These are phyloP conservation scores for Nixonia krombeini DNA, from an alignment of 1,140 invertebrate genomes.

Conservation along the genomic window DNA sequence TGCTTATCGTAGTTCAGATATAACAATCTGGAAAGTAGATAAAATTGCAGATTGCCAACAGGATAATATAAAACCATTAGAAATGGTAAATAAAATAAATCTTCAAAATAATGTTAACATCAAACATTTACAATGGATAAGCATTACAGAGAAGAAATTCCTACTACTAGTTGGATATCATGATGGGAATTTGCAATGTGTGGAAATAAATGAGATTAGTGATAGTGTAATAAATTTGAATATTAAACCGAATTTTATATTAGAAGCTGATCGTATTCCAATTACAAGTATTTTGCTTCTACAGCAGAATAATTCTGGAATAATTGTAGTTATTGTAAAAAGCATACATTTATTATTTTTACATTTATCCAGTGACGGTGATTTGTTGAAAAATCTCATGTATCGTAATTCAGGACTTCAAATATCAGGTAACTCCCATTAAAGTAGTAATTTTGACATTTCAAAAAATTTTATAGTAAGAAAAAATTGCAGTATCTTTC, in stretches of 20 bases:
- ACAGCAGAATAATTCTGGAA: constrained; percentile 12
- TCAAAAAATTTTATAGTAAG: background rate
- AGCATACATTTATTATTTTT: constrained; percentile 46
- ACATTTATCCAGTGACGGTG: constrained; percentile 24
- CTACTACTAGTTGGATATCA: constrained; percentile 58
- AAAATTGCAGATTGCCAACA: constrained; percentile 33
- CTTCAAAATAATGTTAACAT: constrained; percentile 44
- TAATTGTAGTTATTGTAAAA: constrained; percentile 51
- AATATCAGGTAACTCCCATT: constrained; percentile 51
- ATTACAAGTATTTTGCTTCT: constrained; percentile 46
- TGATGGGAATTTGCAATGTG: constrained; percentile 54
- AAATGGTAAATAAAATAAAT: constrained; percentile 40
- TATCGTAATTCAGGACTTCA: constrained; percentile 42
- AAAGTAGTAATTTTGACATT: constrained; percentile 2
- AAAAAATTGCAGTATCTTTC: background rate
- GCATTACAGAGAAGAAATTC: constrained; percentile 26
- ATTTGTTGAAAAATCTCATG: constrained; percentile 24
- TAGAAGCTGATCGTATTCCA: constrained; percentile 49
- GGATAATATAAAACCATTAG: constrained; percentile 13
- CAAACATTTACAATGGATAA: constrained; percentile 54
- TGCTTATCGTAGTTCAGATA: constrained; percentile 57
- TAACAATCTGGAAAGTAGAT: constrained; percentile 59
- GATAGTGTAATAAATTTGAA: constrained; percentile 24
- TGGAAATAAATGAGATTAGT: constrained; percentile 28
- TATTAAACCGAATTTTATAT: constrained; percentile 35